Evolutionary conservation across 2,888 invertebrate species (phyloP), one percentile per base, ranked within the genome.

Genomic region (Heteromyza rotundicornis): DNA sequence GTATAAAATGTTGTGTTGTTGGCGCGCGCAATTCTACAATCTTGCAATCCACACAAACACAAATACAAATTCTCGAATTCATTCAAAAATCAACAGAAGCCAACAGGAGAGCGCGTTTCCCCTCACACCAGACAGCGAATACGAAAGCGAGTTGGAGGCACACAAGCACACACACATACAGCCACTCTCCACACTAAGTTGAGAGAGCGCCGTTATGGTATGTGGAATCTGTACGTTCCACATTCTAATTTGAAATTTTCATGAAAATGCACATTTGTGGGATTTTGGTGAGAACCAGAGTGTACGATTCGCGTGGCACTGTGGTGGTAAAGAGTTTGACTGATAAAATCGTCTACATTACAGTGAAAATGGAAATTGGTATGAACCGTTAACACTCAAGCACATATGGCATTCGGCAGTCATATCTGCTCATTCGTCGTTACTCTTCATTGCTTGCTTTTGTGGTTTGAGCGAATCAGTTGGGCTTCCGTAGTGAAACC

Each of bases 401-500:
- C 32, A 32, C n/a, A n/a, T n/a, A n/a, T n/a, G n/a, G n/a, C n/a
- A n/a, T n/a, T n/a, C n/a, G n/a, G n/a, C n/a, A n/a, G n/a, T n/a
- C n/a, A n/a, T n/a, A n/a, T n/a, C n/a, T 68, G 61, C 59, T 63
- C 65, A 59, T 65, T 61, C 65, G n/a, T n/a, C n/a, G 65, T 59
- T 58, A 55, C 64, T 50, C 64, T 66, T 62, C 53, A 59, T 64
- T 63, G 60, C 67, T 50, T 59, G 32, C 49, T 63, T 49, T 17
- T 22, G 59, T 44, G 36, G 20, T 36, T 50, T 59, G 70, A 67
- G 69, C 32, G 50, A 58, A 70, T 72, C 74, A 71, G 66, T 75
- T 73, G 72, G 65, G 71, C 72, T 71, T 74, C 65, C 71, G 70
- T 70, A 73, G 75, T 71, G 71, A 76, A 76, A 75, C 76, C 70